Conservation (phyloP, 2,888 invertebrate species). For the Protophormia terraenovae region DNA sequence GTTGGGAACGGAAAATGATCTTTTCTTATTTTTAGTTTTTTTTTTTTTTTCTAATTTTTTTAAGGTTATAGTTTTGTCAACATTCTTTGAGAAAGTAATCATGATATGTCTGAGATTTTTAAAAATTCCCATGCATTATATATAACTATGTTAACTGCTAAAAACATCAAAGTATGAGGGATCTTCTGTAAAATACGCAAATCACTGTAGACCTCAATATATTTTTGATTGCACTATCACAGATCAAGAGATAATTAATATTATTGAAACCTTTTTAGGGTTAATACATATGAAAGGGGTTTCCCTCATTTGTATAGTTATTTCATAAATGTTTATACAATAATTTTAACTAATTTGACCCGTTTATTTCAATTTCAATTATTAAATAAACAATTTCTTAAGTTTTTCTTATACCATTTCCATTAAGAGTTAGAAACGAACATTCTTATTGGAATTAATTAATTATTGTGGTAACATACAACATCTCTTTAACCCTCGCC, state of each 20-base stretch:
- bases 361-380: slow-evolving; percentile 74
- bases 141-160: no score
- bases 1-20: neutral
- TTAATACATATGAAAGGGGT: slow-evolving; percentile 72
- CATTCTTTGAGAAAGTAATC: no score
- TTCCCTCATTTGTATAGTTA: slow-evolving; percentile 56
- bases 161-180: no score
- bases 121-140: no score
- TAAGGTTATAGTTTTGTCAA: no score
- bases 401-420: slow-evolving; percentile 59
- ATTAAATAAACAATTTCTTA: slow-evolving; percentile 61
- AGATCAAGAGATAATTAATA: no score
- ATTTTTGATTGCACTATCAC: no score
- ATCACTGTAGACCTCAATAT: no score
- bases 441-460: slow-evolving; percentile 64
- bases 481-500: slow-evolving; percentile 63
- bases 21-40: neutral
- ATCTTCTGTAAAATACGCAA: no score
- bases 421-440: slow-evolving; percentile 41
- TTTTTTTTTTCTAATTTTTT: no score
- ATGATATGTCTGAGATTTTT: no score
- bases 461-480: slow-evolving; percentile 73
- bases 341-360: slow-evolving; percentile 80
- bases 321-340: slow-evolving; percentile 73
- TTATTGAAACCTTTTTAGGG: slow-evolving; percentile 9